These are phyloP conservation scores for Lepidothrix coronata DNA, from an alignment of 2,113 vertebrate species.

Conservation along the genomic window DNA sequence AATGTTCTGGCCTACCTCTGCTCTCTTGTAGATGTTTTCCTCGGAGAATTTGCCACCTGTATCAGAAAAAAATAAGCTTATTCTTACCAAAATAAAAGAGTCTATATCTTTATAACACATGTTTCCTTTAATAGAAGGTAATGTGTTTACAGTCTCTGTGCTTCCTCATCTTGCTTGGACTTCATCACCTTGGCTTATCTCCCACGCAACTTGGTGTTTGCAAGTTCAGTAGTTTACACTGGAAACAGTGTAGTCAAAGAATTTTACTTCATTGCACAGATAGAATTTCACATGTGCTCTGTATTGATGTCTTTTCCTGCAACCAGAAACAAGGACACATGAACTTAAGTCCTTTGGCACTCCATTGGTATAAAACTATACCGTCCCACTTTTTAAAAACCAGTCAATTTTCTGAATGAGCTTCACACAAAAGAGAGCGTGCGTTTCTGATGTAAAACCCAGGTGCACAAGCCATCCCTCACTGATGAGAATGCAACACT, in stretches of 20 bases:
- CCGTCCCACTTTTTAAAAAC: not conserved
- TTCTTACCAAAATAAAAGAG: not conserved
- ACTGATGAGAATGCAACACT: not conserved
- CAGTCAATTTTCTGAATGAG: constrained; percentile 51
- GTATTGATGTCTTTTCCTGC: constrained; percentile 23
- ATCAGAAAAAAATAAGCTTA: not conserved
- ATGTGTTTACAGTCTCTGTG: constrained; percentile 8
- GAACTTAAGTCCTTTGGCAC: not conserved
- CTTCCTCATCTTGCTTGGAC: constrained; percentile 31
- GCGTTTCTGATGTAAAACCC: not conserved
- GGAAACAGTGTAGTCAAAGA: not conserved
- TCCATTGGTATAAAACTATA: constrained; percentile 3
- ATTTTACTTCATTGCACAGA: not conserved
- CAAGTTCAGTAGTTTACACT: not conserved
- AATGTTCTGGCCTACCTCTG: not conserved
- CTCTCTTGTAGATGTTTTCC: not conserved
- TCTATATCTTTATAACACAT: not conserved
- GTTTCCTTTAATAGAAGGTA: constrained; percentile 24
- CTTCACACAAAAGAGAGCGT: not conserved
- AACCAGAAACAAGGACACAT: not conserved
- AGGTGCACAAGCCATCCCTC: not conserved
- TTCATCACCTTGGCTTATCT: constrained; percentile 13
- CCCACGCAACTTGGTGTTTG: not conserved
- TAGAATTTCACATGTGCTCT: not conserved
- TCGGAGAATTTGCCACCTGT: not conserved